These are phyloP conservation scores for Parazoanthus darwini DNA, from an alignment of 92 coral and sea anemone species.

Conservation along the genomic window DNA sequence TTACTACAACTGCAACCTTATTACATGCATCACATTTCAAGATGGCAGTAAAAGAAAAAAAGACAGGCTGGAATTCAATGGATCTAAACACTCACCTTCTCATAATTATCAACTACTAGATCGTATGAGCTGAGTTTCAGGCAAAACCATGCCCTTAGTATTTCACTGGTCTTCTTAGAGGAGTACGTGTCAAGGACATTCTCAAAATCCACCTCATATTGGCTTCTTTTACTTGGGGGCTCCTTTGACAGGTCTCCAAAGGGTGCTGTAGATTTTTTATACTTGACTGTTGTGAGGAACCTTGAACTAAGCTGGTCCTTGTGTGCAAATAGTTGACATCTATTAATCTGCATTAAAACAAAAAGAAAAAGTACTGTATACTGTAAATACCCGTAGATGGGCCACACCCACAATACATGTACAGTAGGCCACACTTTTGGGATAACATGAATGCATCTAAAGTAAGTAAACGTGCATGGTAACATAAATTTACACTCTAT, in stretches of 20 bases:
- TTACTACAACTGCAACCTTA: too few relatives aligned
- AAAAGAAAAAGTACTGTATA: not conserved
- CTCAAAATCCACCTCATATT: constrained; percentile 15
- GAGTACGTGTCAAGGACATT: not conserved
- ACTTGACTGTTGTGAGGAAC: not conserved
- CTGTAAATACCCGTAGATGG: too few relatives aligned
- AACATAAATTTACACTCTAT: too few relatives aligned
- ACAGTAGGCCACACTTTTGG: too few relatives aligned
- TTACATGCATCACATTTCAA: too few relatives aligned
- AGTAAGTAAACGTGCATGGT: too few relatives aligned
- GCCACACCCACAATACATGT: too few relatives aligned
- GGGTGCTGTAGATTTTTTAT: not conserved
- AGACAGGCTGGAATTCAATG: too few relatives aligned
- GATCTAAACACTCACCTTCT: not conserved
- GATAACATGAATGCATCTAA: too few relatives aligned
- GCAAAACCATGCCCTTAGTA: constrained; percentile 27
- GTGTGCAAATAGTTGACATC: not conserved
- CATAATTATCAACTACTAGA: constrained; percentile 12
- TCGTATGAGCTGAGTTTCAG: constrained; percentile 17
- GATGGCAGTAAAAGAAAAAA: too few relatives aligned
- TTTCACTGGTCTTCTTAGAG: constrained; percentile 29
- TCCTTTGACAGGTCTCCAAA: not conserved
- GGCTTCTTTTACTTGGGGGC: not conserved
- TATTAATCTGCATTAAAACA: not conserved
- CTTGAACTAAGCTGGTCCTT: not conserved